phyloP scores from a whole-genome alignment of 2,888 invertebrate genomes.

The Chromoteleia sp. region DNA sequence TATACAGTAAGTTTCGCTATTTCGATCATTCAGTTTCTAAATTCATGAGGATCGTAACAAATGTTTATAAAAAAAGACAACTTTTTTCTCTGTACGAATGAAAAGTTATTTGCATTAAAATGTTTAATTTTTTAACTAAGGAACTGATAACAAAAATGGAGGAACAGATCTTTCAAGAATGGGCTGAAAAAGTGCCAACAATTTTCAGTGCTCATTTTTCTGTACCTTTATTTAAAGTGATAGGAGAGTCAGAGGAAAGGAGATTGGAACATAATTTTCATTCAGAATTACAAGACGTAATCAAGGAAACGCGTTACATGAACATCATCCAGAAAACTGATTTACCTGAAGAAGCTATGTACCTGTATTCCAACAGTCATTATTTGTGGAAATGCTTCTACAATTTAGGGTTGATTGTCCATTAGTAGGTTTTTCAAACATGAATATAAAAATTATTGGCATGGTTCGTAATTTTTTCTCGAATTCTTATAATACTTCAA shows the following conservation, averaged over 20 bases:
- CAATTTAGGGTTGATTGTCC: slow-evolving; percentile 81
- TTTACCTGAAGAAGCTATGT: slow-evolving; percentile 87
- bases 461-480: too few species aligned
- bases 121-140: slow-evolving; percentile 51
- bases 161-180: slow-evolving; percentile 88
- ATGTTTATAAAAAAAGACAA: too few species aligned
- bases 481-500: too few species aligned
- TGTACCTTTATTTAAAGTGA: slow-evolving; percentile 87
- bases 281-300: slow-evolving; percentile 88
- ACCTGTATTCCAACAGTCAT: slow-evolving; percentile 89
- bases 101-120: not conserved
- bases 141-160: slow-evolving; percentile 88
- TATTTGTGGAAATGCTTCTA: slow-evolving; percentile 86
- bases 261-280: slow-evolving; percentile 89
- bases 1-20: too few species aligned
- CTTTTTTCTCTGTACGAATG: too few species aligned
- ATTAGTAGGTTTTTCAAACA: slow-evolving; percentile 75
- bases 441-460: too few species aligned
- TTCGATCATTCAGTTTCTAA: too few species aligned
- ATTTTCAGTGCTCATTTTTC: slow-evolving; percentile 88
- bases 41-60: too few species aligned
- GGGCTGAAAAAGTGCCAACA: slow-evolving; percentile 89
- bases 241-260: slow-evolving; percentile 82
- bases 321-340: slow-evolving; percentile 87
- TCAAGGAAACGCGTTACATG: slow-evolving; percentile 94